Evolutionary conservation across 2,113 vertebrate species (phyloP).

Genomic region (Empidonax traillii): DNA sequence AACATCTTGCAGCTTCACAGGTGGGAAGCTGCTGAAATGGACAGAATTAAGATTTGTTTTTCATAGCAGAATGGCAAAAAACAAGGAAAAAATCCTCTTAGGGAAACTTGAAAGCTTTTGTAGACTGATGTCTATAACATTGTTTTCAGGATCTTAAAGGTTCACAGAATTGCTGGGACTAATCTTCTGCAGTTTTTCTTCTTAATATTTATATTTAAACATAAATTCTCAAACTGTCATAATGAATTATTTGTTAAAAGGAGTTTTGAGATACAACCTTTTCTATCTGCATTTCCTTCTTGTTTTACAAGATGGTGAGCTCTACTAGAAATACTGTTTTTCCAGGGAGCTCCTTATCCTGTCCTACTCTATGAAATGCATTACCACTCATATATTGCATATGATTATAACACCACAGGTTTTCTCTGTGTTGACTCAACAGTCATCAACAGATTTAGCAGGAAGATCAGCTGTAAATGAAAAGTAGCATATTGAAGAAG

Average conservation of each 20-base stretch:
- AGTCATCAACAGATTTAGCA: not conserved
- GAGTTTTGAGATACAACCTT: not conserved
- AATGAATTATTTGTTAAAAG: not conserved
- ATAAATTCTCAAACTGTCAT: not conserved
- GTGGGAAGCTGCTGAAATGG: not conserved
- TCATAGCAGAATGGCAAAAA: not conserved
- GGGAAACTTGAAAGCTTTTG: not conserved
- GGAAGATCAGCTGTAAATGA: not conserved
- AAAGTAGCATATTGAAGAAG: not conserved
- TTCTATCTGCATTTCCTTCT: not conserved
- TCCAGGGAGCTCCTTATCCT: not conserved
- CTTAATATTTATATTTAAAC: not conserved
- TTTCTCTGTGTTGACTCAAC: not conserved
- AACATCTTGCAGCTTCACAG: not conserved
- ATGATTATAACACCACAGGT: not conserved
- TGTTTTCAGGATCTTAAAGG: not conserved
- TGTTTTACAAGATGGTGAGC: not conserved
- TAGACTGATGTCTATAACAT: not conserved
- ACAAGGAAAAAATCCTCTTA: not conserved
- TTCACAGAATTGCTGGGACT: not conserved
- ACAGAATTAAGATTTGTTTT: not conserved
- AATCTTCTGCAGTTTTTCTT: not conserved
- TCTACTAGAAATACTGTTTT: not conserved
- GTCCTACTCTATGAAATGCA: not conserved
- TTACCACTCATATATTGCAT: not conserved